Percentiles rank a stretch among this genome's conserved stretches.
Conservation (phyloP, 1,140 invertebrate genomes). For the Drosophila saltans region DNA sequence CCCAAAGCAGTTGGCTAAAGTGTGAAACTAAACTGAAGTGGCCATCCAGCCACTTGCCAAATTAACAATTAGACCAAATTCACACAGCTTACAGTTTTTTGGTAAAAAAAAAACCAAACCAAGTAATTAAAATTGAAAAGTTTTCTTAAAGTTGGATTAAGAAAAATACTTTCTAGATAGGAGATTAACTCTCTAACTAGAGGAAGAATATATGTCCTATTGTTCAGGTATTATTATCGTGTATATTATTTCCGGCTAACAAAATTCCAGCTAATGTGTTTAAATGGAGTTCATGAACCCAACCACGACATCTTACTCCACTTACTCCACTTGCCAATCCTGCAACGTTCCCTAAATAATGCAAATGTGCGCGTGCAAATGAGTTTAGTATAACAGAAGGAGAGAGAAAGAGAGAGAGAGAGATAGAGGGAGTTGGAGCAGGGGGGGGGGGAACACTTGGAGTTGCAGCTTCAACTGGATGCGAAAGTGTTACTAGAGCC, state of each 20-base stretch:
- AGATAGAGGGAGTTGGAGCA: background rate
- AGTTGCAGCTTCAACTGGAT: constrained; percentile 28
- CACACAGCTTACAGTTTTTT: too few species aligned
- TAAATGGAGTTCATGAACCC: constrained; percentile 37
- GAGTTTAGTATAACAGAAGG: constrained; percentile 45
- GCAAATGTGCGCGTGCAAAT: constrained; percentile 42
- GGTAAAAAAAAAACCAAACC: too few species aligned
- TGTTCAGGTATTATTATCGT: background rate
- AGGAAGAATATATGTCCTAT: too few species aligned
- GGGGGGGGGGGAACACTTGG: background rate
- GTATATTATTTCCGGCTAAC: constrained; percentile 35
- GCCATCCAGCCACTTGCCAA: constrained; percentile 43
- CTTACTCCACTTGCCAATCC: too few species aligned
- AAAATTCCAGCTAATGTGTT: constrained; percentile 31
- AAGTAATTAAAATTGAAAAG: too few species aligned
- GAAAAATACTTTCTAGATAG: too few species aligned
- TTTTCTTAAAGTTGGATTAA: too few species aligned
- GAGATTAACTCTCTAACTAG: too few species aligned
- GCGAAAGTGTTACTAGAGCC: constrained; percentile 57
- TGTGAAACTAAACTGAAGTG: constrained; percentile 75
- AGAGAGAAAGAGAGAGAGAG: background rate
- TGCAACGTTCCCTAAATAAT: constrained; percentile 5
- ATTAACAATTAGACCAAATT: constrained; percentile 18
- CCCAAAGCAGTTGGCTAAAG: constrained; percentile 57
- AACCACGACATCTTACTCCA: too few species aligned